Conservation (phyloP, 2,888 invertebrate species). For the Drosophila aldrichi region DNA sequence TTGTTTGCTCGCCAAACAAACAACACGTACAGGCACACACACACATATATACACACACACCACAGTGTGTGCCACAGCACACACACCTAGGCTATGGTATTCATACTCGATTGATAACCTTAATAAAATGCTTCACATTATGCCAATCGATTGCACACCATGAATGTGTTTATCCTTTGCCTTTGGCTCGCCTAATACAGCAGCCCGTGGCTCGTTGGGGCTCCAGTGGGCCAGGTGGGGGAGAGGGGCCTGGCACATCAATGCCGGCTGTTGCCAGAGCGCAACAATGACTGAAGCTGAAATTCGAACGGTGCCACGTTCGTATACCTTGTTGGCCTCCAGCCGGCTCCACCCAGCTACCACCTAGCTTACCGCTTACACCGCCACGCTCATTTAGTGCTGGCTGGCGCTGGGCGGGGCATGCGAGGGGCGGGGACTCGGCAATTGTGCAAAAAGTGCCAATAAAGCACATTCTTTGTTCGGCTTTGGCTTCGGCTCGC, state of each 20-base stretch:
- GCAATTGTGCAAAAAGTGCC: slow-evolving; percentile 83
- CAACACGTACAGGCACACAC: slow-evolving; percentile 55
- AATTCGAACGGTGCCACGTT: slow-evolving; percentile 46
- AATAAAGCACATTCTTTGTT: slow-evolving; percentile 85
- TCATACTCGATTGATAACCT: slow-evolving; percentile 80
- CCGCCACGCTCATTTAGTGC: slow-evolving; percentile 75
- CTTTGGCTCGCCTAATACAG: slow-evolving; percentile 53
- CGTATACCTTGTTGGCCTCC: slow-evolving; percentile 65
- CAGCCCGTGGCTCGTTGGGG: slow-evolving; percentile 11
- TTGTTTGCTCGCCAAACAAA: slow-evolving; percentile 69
- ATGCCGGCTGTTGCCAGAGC: slow-evolving; percentile 75
- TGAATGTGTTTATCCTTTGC: slow-evolving; percentile 81
- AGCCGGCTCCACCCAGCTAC: slow-evolving; percentile 22
- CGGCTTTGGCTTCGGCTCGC: slow-evolving; percentile 63
- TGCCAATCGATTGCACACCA: slow-evolving; percentile 83
- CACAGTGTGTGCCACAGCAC: slow-evolving; percentile 22
- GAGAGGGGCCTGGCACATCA: slow-evolving; percentile 54
- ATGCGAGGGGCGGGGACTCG: slow-evolving; percentile 21
- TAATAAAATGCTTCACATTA: slow-evolving; percentile 82
- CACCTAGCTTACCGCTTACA: slow-evolving; percentile 20
- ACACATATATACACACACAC: slow-evolving; percentile 36
- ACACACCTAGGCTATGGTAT: slow-evolving; percentile 59
- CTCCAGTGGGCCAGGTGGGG: background rate
- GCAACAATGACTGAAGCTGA: slow-evolving; percentile 60
- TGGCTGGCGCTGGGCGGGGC: slow-evolving; percentile 4